These are phyloP conservation scores for Apaloderma vittatum DNA, from an alignment of 2,113 vertebrate genomes.

Conservation along the genomic window DNA sequence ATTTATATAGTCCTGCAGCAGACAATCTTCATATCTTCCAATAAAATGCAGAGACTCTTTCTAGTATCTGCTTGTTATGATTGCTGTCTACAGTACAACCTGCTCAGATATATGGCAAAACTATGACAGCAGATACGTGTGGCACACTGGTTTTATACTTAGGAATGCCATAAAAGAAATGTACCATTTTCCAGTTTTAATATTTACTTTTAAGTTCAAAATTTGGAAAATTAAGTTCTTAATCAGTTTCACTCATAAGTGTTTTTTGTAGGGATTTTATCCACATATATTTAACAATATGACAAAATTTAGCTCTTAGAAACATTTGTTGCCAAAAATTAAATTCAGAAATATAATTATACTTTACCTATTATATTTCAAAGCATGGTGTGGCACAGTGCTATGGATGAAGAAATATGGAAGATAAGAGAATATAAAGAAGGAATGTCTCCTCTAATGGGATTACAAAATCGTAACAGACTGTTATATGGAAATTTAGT, in stretches of 20 bases:
- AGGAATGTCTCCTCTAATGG: conserved; percentile 10
- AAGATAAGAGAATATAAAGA: conserved; percentile 18
- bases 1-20: not conserved
- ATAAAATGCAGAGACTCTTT: not conserved
- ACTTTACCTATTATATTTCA: conserved; percentile 28
- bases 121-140: not conserved
- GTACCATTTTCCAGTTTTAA: not conserved
- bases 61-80: not conserved
- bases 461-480: conserved; percentile 28
- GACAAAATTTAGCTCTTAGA: not conserved
- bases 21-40: not conserved
- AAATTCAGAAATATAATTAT: conserved; percentile 20
- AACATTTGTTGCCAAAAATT: not conserved
- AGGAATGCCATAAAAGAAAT: not conserved
- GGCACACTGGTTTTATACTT: not conserved
- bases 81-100: not conserved
- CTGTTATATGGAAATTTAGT: not conserved
- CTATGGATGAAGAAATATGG: not conserved
- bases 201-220: not conserved
- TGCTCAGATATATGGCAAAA: not conserved
- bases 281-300: not conserved
- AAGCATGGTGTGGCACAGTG: not conserved
- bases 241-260: not conserved
- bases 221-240: conserved; percentile 20
- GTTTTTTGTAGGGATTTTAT: conserved; percentile 13